Evolutionary conservation across 1,140 invertebrate species (phyloP), one percentile per base, ranked within the genome.

Genomic region (Drosophila trapezifrons): DNA sequence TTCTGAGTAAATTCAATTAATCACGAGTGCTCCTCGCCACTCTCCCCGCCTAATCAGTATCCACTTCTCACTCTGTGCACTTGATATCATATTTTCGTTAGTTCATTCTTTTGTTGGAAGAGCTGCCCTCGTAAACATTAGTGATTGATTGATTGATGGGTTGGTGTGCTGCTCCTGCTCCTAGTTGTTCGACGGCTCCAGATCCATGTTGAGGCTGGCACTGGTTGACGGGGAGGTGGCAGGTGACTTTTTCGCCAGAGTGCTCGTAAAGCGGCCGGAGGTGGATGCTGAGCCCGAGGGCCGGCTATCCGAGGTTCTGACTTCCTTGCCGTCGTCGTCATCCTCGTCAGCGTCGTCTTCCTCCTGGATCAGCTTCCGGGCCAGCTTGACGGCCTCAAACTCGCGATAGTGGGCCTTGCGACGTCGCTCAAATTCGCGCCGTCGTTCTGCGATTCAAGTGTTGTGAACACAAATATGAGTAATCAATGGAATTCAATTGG

Each of bases 321-420:
- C 56, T 15, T 46, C 77, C 18, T 60, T 45, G 13, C 71, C 64
- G 13, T 74, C 64, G n/a, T 95, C 94, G 2, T 94, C 94, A 2
- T 94, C 94, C 1, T 96, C 95, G 13, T 96, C 96, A 0, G 29
- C 49, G 1, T 97, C 97, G 13, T 98, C 96, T 66, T 98, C 98
- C 86, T 98, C 96, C 66, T 97, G 95, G 93, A 99, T 95, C 60
- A 98, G 93, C 92, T 98, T 96, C 78, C 97, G 93, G 4, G 98
- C 97, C 73, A 98, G 92, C 92, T 98, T 97, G 1, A 99, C 95
- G 5, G 97, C 97, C 92, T 98, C 96, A 92, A 97, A 99, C 92
- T 99, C 98, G 92, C 99, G 98, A 93, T 99, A 99, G 92, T 99
- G 99, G 69, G 96, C 95, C 93, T 98, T 99, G 58, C 98, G 94